Conservation (phyloP, 92 coral and sea anemone species). For the Epizoanthus stellaris region DNA sequence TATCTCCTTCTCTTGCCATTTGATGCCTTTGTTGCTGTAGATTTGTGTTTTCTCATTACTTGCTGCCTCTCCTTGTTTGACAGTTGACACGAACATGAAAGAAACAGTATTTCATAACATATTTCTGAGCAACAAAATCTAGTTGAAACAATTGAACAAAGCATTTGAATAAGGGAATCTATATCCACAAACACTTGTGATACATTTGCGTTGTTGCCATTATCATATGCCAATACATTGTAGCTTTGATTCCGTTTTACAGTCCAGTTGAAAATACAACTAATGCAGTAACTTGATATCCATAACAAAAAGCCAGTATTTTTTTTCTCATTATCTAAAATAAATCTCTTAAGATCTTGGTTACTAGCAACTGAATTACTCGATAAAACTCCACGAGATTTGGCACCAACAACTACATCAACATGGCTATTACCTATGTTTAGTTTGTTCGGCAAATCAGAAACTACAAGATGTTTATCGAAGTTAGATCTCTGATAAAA, state of each 20-base stretch:
- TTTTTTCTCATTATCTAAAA: constrained; percentile 30
- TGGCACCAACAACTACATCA: constrained; percentile 26
- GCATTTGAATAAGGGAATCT: constrained; percentile 6
- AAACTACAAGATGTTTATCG: constrained; percentile 10
- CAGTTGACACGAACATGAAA: not conserved
- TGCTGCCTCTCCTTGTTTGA: constrained; percentile 3
- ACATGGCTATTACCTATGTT: constrained; percentile 41
- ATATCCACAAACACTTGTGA: constrained; percentile 27
- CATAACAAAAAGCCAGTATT: constrained; percentile 50
- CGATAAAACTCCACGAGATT: constrained; percentile 26
- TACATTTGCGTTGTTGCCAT: constrained; percentile 22
- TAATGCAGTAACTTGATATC: constrained; percentile 40
- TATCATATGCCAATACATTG: constrained; percentile 33
- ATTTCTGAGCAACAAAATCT: not conserved
- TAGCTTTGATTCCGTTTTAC: constrained; percentile 22
- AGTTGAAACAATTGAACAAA: constrained; percentile 16
- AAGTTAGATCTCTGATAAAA: constrained; percentile 31
- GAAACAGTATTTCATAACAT: no score
- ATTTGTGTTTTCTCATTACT: constrained; percentile 6
- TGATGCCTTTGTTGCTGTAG: not conserved
- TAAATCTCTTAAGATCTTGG: constrained; percentile 33
- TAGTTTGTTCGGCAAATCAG: constrained; percentile 45
- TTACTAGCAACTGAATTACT: constrained; percentile 32
- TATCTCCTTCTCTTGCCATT: not conserved
- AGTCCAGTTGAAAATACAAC: constrained; percentile 49